These are phyloP conservation scores for Oryctes rhinoceros DNA, from an alignment of 1,140 invertebrate genomes.

Conservation along the genomic window DNA sequence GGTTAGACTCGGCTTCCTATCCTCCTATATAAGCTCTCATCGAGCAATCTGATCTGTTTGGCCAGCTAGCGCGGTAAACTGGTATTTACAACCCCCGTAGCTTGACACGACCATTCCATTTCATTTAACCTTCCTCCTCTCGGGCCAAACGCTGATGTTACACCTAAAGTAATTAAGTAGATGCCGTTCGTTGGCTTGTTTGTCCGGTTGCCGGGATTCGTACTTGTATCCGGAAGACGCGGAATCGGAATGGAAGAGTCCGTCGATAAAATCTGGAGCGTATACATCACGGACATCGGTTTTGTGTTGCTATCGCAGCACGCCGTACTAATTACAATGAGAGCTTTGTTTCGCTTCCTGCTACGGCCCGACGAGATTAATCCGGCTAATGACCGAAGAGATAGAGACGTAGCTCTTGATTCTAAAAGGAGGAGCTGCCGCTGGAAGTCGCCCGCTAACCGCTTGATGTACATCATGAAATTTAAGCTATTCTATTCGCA, in stretches of 20 bases:
- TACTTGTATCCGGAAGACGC: background rate
- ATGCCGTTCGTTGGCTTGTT: slow-evolving; percentile 11
- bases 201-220: background rate
- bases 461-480: too few relatives aligned
- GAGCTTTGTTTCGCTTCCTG: slow-evolving; percentile 17
- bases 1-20: too few relatives aligned
- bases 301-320: background rate
- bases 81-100: slow-evolving; percentile 1
- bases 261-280: slow-evolving; percentile 4
- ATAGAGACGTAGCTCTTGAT: slow-evolving; percentile 1
- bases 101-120: slow-evolving; percentile 17
- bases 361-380: background rate
- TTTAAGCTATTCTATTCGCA: too few relatives aligned
- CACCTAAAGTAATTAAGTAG: slow-evolving; percentile 22
- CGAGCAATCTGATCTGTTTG: slow-evolving; percentile 8
- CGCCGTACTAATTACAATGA: slow-evolving; percentile 21
- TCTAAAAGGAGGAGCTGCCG: background rate
- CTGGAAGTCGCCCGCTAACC: too few relatives aligned
- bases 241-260: background rate
- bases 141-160: background rate
- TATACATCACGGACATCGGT: slow-evolving; percentile 1
- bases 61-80: background rate
- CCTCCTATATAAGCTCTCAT: slow-evolving; percentile 2
- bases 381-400: slow-evolving; percentile 13
- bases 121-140: slow-evolving; percentile 8